Base-by-base conservation (phyloP, 2,888 invertebrate genomes). In the Priocnemis perturbator region DNA sequence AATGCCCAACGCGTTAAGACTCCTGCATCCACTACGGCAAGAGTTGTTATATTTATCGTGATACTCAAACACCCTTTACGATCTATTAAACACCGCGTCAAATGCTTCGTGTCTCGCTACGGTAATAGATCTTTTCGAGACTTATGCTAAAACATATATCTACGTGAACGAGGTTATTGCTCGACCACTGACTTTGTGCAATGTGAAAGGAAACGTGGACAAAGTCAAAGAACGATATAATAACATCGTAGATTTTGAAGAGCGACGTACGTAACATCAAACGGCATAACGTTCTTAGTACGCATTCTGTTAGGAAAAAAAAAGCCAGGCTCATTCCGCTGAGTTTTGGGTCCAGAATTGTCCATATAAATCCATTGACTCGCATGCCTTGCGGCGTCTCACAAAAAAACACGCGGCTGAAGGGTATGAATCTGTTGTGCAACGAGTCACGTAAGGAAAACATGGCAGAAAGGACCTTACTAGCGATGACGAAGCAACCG, bases 11-110 rank as follows among this genome's bases (percentile, higher is more conserved):
- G 68, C 78, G 69, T 79, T 77, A 81, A 83, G 83, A 83, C 68
- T 69, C 71, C 69, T 73, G 76, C 70, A 81, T 79, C 76, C 71
- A 76, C 61, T 70, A 64, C 77, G 67, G 81, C 81, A 81, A 84
- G 84, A 86, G 85, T 87, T 85, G 87, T 87, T 88, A 87, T 88
- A 88, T 88, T 88, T 88, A 88, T 88, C 87, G 87, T 81, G 87
- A 87, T 82, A 88, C 87, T 88, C 83, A 87, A 88, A 84, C 83
- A 79, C 78, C 74, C 79, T 88, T 88, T 88, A 88, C 82, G 88
- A 85, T 87, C 88, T 88, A 88, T 88, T 88, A 88, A 88, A 83
- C 82, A 85, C 85, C 83, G 71, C 85, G 85, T 84, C 85, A 86
- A 87, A 85, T 77, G 81, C 82, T 83, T 83, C 81, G 79, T 74